Conservation (phyloP, 2,888 invertebrate genomes). For the Endotricha flammealis region DNA sequence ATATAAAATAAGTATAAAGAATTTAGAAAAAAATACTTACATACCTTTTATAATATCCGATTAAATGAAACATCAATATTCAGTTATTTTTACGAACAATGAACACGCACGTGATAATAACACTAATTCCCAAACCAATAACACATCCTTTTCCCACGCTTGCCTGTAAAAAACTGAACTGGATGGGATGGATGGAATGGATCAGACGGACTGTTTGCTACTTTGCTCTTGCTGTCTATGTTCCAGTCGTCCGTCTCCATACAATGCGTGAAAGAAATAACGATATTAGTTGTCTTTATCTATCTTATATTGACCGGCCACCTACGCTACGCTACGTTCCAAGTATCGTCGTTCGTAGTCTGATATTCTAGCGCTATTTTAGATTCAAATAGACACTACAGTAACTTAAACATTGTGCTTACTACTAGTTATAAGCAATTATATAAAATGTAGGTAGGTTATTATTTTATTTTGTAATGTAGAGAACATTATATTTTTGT, state of each 20-base stretch:
- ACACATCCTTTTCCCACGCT: conserved; percentile 40
- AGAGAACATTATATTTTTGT: too few relatives aligned
- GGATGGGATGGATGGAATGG: too few relatives aligned
- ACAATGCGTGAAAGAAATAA: conserved; percentile 29
- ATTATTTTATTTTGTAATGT: too few relatives aligned
- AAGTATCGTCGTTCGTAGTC: too few relatives aligned
- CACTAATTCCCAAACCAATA: conserved; percentile 27
- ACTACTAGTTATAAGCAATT: too few relatives aligned
- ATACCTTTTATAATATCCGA: conserved; percentile 13
- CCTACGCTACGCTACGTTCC: too few relatives aligned
- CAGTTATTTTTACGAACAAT: conserved; percentile 2
- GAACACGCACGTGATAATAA: conserved; percentile 48
- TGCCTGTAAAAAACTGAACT: conserved; percentile 53
- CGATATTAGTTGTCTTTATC: conserved; percentile 40
- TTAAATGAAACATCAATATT: background rate
- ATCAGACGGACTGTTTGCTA: conserved; percentile 19
- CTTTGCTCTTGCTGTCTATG: conserved; percentile 21
- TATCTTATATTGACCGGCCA: conserved; percentile 51
- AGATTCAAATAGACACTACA: too few relatives aligned
- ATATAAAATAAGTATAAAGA: too few relatives aligned
- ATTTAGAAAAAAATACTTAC: too few relatives aligned
- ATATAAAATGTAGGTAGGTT: too few relatives aligned
- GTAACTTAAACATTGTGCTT: too few relatives aligned
- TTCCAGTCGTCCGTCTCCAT: conserved; percentile 23
- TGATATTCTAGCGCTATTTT: too few relatives aligned